Conservation (phyloP, 2,113 vertebrate genomes). For the Cercopithecus mona region DNA sequence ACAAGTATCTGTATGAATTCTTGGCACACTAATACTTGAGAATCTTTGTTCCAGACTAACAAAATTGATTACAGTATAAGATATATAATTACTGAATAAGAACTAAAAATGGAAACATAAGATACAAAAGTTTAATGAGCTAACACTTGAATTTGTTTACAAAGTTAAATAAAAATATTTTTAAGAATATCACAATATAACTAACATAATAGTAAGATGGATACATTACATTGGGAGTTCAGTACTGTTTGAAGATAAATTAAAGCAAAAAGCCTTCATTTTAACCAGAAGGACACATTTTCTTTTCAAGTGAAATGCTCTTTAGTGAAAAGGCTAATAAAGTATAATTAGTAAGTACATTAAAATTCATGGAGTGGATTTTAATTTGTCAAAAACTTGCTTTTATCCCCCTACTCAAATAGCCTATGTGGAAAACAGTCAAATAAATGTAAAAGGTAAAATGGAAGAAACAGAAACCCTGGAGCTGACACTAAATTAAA, state of each 20-base stretch:
- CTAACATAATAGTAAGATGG: background rate
- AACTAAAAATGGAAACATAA: background rate
- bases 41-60: background rate
- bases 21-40: background rate
- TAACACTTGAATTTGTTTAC: background rate
- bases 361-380: conserved; percentile 36
- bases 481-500: conserved; percentile 3
- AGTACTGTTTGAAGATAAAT: background rate
- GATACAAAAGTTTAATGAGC: background rate
- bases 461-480: background rate
- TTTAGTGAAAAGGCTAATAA: conserved; percentile 57
- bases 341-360: conserved; percentile 58
- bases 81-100: background rate
- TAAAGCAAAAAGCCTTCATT: conserved; percentile 50
- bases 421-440: background rate
- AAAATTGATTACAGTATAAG: background rate
- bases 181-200: background rate
- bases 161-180: background rate
- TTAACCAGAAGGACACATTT: conserved; percentile 53
- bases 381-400: conserved; percentile 38
- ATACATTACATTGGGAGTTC: background rate
- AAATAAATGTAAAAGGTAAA: conserved; percentile 37
- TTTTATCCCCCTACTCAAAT: background rate
- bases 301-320: conserved; percentile 68
- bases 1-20: background rate